Evolutionary conservation across 2,797 vertebrate species (phyloP).

Genomic region (Myoxocephalus aenaeus): DNA sequence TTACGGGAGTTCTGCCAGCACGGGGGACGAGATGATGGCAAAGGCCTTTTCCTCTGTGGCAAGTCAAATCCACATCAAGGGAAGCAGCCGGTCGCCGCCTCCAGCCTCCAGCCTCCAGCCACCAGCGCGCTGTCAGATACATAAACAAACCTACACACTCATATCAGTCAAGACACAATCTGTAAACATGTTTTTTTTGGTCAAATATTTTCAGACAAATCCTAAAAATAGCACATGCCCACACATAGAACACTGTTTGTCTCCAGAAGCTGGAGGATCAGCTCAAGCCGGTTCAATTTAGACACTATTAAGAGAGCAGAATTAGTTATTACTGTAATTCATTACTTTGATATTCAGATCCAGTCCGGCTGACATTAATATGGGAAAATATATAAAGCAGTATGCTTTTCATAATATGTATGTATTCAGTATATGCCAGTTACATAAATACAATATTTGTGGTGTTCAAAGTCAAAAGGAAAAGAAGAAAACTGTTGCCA

Average conservation of each 20-base stretch:
- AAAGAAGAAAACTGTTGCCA: neutral
- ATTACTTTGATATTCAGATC: constrained; percentile 23
- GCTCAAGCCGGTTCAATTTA: constrained; percentile 24
- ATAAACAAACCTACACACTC: constrained; percentile 66
- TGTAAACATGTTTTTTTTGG: constrained; percentile 32
- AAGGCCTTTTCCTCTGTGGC: constrained; percentile 56
- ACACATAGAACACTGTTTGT: constrained; percentile 36
- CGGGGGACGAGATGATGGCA: constrained; percentile 34
- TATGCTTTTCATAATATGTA: constrained; percentile 13
- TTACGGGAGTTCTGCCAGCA: constrained; percentile 66
- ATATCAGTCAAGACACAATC: constrained; percentile 36
- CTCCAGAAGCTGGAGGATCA: constrained; percentile 35
- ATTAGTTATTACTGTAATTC: constrained; percentile 32
- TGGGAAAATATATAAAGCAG: constrained; percentile 10
- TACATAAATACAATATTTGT: neutral
- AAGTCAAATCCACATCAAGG: constrained; percentile 67
- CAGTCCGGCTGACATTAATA: neutral
- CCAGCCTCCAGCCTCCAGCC: constrained; percentile 36
- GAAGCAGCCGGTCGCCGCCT: constrained; percentile 50
- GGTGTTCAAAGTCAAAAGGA: neutral
- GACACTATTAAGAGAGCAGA: neutral
- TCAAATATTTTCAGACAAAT: constrained; percentile 52
- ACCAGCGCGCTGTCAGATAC: constrained; percentile 48
- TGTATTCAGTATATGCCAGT: neutral
- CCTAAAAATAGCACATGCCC: constrained; percentile 53